These are phyloP conservation scores for Campopleginae sp. DNA, from an alignment of 2,888 invertebrate species.

Conservation along the genomic window DNA sequence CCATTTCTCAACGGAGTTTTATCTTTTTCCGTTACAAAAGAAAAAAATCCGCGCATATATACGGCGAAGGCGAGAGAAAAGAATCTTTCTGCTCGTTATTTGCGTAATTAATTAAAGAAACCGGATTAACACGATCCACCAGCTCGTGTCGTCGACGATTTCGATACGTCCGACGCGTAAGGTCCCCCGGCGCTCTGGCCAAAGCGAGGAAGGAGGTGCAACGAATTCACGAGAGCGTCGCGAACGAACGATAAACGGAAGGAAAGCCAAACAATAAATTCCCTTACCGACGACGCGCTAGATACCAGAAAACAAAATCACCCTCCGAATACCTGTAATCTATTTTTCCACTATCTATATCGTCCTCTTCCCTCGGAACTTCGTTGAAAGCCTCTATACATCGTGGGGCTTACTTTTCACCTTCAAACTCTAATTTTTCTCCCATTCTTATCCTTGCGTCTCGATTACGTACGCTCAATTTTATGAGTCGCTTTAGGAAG, in stretches of 20 bases:
- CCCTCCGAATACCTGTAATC: constrained; percentile 27
- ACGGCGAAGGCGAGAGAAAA: background rate
- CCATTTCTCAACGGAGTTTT: constrained; percentile 12
- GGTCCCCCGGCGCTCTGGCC: constrained; percentile 18
- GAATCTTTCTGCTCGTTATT: constrained; percentile 41
- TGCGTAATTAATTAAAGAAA: constrained; percentile 66
- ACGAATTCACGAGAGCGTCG: constrained; percentile 56
- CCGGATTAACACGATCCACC: constrained; percentile 48
- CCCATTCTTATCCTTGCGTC: background rate
- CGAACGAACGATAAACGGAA: constrained; percentile 69
- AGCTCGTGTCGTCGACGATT: constrained; percentile 61
- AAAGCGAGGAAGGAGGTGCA: constrained; percentile 6
- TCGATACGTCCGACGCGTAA: constrained; percentile 54
- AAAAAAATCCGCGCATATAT: constrained; percentile 15
- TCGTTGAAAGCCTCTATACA: constrained; percentile 55
- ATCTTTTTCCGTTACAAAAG: constrained; percentile 24
- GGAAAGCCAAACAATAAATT: constrained; percentile 67
- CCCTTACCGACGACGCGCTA: constrained; percentile 58
- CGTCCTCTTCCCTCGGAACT: constrained; percentile 34
- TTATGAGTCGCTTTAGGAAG: background rate
- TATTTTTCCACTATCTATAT: constrained; percentile 22
- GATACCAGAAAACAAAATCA: constrained; percentile 64
- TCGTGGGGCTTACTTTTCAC: constrained; percentile 36
- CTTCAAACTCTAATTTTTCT: constrained; percentile 34
- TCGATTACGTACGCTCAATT: constrained; percentile 3